These are phyloP conservation scores for Chromis chromis DNA, from an alignment of 2,797 vertebrate species.

Conservation along the genomic window DNA sequence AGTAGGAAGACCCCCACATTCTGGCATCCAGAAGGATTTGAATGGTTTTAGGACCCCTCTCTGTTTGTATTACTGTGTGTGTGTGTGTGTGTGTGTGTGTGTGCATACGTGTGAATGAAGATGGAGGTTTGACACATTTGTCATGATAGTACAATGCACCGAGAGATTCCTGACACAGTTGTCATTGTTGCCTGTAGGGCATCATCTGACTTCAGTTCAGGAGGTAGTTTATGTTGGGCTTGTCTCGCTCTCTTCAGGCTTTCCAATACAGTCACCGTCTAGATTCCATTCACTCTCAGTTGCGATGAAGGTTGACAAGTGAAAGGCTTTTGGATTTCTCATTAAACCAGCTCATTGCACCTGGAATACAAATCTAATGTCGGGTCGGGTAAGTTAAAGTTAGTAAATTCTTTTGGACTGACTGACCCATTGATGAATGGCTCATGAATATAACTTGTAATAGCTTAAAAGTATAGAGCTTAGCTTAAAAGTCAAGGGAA, in stretches of 20 bases:
- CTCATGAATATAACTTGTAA: neutral
- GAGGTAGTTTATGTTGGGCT: constrained; percentile 51
- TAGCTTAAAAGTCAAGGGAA: neutral
- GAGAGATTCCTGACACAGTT: constrained; percentile 62
- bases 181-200: constrained; percentile 68
- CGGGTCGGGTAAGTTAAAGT: constrained; percentile 47
- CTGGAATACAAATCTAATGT: constrained; percentile 27
- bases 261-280: neutral
- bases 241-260: constrained; percentile 1
- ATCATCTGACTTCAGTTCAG: constrained; percentile 46
- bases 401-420: neutral
- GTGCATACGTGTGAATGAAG: neutral
- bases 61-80: neutral
- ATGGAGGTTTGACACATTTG: constrained; percentile 19
- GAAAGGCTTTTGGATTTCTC: neutral
- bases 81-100: too few species aligned
- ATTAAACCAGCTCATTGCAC: neutral
- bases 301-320: neutral
- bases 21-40: constrained; percentile 12
- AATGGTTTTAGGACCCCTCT: neutral
- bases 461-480: neutral
- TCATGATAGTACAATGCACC: constrained; percentile 21
- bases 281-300: neutral
- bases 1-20: constrained; percentile 5
- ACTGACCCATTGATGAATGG: neutral